These are phyloP conservation scores for Ceratosolen fusciceps DNA, from an alignment of 1,140 invertebrate species.

Conservation along the genomic window DNA sequence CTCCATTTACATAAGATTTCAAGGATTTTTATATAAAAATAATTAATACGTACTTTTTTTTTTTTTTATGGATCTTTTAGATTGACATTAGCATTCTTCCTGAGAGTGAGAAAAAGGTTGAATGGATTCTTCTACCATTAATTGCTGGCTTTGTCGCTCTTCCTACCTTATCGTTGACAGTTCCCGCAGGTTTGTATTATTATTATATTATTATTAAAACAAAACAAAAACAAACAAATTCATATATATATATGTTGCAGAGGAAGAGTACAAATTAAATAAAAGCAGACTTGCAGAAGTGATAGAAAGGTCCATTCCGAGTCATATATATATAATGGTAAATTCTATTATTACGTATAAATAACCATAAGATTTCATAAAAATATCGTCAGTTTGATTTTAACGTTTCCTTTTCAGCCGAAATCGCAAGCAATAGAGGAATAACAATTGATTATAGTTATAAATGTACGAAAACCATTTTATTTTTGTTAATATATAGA, in stretches of 20 bases:
- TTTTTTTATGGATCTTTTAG: constrained; percentile 54
- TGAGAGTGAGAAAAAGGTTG: constrained; percentile 71
- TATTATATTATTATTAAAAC: no score
- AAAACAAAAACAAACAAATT: neutral
- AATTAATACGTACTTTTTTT: neutral
- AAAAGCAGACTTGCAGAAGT: constrained; percentile 70
- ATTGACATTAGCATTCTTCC: constrained; percentile 75
- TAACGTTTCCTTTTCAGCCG: constrained; percentile 57
- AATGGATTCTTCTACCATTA: constrained; percentile 76
- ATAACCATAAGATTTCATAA: neutral
- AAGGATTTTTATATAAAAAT: no score
- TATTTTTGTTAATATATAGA: constrained; percentile 39
- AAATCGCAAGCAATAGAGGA: constrained; percentile 60
- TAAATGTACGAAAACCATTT: constrained; percentile 33
- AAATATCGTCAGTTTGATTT: neutral
- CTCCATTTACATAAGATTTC: no score
- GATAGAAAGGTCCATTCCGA: constrained; percentile 74
- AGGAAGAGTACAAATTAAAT: constrained; percentile 66
- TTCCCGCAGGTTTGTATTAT: constrained; percentile 60
- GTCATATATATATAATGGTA: constrained; percentile 77
- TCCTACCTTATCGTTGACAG: constrained; percentile 72
- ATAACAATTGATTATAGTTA: constrained; percentile 40
- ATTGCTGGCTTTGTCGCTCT: constrained; percentile 75
- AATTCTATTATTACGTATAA: constrained; percentile 49
- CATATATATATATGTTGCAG: constrained; percentile 51